Evolutionary conservation across 30 jellyfish, hydroid and myxozoan species (phyloP), one percentile per base, ranked within the genome.

Genomic region (Hydractinia symbiolongicarpus): DNA sequence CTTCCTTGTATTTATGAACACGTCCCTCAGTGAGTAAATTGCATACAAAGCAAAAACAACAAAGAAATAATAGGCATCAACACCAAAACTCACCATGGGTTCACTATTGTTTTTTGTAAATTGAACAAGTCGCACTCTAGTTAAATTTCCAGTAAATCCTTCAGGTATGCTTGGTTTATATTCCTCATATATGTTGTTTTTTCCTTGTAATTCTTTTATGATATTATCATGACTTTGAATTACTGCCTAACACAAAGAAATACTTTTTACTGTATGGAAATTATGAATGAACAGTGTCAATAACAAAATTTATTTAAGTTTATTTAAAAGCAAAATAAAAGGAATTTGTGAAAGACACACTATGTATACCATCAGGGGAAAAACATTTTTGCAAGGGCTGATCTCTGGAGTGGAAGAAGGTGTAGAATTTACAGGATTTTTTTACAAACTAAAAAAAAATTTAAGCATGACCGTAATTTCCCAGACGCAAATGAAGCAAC

Each of bases 101-200:
- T 93, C 98, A 19, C 93, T 55, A 50, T 83, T 86, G 62, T 68
- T 78, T 61, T 88, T 87, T 0, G 95, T 88, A 84, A 93, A 93
- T 73, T 93, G 98, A 14, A 93, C 95, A 15, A 93, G 91, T 30
- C 98, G 82, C n/a, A 93, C 98, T 72, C 96, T 60, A 53, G 96
- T 87, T 14, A 91, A 68, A 67, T 84, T 91, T 16, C 86, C 96
- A 5, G 85, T 30, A 30, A 30, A 30, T 90, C 97, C 10, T 83
- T 81, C 76, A 61, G 62, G 40, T 90, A 94, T 9, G 81, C 49
- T 61, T 77, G 68, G 30, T 76, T 83, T 40, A 66, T 73, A 64
- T 44, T 64, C 40, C 19, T 44, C 74, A 13, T n/a, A 64, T 7
- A 64, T 64, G 40, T 64, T 51, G 16, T 64, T 64, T 51, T 64